Evolutionary conservation across 2,888 invertebrate genomes (phyloP).

Genomic region (Tetragnatha montana): DNA sequence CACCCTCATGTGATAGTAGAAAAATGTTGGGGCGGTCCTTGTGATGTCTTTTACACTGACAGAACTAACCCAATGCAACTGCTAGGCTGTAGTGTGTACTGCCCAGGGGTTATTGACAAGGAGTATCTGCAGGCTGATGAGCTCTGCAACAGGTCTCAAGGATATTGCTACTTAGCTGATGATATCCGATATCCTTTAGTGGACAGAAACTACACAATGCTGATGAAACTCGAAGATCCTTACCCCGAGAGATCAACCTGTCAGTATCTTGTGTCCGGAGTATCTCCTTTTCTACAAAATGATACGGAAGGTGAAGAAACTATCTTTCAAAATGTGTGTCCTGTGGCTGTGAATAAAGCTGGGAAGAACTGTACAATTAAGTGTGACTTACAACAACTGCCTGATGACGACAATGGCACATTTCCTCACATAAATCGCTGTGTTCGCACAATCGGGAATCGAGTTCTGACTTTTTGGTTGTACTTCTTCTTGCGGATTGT

Average conservation of each 20-base stretch:
- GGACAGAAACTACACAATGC: constrained; percentile 52
- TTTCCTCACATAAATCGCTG: constrained; percentile 63
- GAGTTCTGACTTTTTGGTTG: constrained; percentile 83
- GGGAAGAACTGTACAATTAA: constrained; percentile 57
- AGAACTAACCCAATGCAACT: constrained; percentile 55
- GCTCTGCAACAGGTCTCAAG: constrained; percentile 33
- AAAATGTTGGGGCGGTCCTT: constrained; percentile 68
- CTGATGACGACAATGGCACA: constrained; percentile 64
- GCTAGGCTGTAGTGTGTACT: constrained; percentile 55
- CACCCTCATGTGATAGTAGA: constrained; percentile 63
- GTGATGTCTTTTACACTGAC: constrained; percentile 63
- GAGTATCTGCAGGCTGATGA: constrained; percentile 28
- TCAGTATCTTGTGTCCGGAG: constrained; percentile 53
- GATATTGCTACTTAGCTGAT: constrained; percentile 46
- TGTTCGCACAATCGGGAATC: constrained; percentile 55
- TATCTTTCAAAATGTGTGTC: constrained; percentile 35
- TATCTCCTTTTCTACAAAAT: constrained; percentile 12
- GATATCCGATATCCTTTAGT: constrained; percentile 48
- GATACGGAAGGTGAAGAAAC: constrained; percentile 20
- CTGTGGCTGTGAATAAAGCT: constrained; percentile 42
- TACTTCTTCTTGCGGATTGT: constrained; percentile 88
- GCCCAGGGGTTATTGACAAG: constrained; percentile 42
- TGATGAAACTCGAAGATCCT: constrained; percentile 44
- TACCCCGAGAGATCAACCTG: constrained; percentile 62
- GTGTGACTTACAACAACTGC: constrained; percentile 62